Evolutionary conservation across 2,888 invertebrate genomes (phyloP), one percentile per base, ranked within the genome.

Genomic region (Cheilosia urbana): DNA sequence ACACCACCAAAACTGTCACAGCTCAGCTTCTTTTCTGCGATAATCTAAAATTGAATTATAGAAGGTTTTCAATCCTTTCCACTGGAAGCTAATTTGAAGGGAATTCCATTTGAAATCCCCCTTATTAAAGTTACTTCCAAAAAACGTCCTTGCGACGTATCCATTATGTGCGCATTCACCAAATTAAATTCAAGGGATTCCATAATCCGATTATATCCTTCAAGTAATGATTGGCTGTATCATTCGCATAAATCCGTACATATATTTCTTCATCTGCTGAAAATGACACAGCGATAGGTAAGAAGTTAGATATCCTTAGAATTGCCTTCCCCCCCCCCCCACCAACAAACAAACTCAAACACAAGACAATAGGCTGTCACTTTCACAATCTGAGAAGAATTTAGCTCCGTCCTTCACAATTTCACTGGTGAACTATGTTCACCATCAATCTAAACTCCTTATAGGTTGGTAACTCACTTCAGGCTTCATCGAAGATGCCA

Each of bases 141-240:
- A 55, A 65, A 65, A 37, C 37, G 75, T 76, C 77, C 76, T 85
- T 81, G 81, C 81, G 81, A 62, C 47, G 68, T 81, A 62, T 81
- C 76, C 76, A 63, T 68, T 60, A 68, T 77, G 37, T 72, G 53
- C 81, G 69, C 72, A 80, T 81, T 85, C 71, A 62, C 55, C 84
- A 71, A 58, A 71, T 45, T 60, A 53, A 76, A 84, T 51, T 60
- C 60, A 60, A 84, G 58, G 63, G 69, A 40, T 75, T 69, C 73
- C 80, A 80, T 76, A 73, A 84, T 75, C 63, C 65, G 71, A 65
- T 66, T 79, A 65, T 65, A 84, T 79, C 79, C 73, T 75, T 69
- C 42, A 51, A 71, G 37, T 65, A 65, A 62, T 45, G 51, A n/a
- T 2, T 51, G 37, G 15, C 47, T 47, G 65, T 72, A 40, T 60